Evolutionary conservation across 1,140 invertebrate species (phyloP).

Genomic region (Wiebesia pumilae): DNA sequence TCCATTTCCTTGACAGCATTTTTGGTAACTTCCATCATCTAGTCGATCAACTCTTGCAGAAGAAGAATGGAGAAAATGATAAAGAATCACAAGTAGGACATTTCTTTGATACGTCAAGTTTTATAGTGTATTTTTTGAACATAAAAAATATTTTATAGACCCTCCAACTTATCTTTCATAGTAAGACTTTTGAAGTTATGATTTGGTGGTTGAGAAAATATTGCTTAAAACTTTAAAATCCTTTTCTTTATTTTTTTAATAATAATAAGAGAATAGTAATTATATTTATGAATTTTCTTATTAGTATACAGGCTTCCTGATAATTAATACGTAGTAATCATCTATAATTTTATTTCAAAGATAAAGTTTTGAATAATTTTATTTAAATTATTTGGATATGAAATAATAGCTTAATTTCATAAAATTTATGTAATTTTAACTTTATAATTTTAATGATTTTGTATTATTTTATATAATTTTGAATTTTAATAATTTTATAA

Average conservation of each 20-base stretch:
- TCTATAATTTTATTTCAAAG: too few relatives aligned
- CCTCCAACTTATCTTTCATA: slow-evolving; percentile 4
- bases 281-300: background rate
- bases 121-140: slow-evolving; percentile 5
- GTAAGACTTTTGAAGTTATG: slow-evolving; percentile 17
- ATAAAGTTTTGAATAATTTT: too few relatives aligned
- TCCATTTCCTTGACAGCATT: background rate
- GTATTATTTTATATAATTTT: too few relatives aligned
- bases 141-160: slow-evolving; percentile 9
- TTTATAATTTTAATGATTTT: too few relatives aligned
- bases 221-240: background rate
- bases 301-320: too few relatives aligned
- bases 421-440: too few relatives aligned
- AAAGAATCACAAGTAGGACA: background rate
- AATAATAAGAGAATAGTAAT: background rate
- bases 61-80: slow-evolving; percentile 8
- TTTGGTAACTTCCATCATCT: slow-evolving; percentile 18
- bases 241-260: background rate
- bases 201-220: slow-evolving; percentile 6
- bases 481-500: too few relatives aligned
- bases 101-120: slow-evolving; percentile 17
- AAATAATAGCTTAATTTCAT: too few relatives aligned
- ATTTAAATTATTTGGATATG: too few relatives aligned
- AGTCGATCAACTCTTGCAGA: slow-evolving; percentile 8
- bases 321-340: too few relatives aligned